Evolutionary conservation across 2,113 vertebrate genomes (phyloP).

Genomic region (Rhea pennata): DNA sequence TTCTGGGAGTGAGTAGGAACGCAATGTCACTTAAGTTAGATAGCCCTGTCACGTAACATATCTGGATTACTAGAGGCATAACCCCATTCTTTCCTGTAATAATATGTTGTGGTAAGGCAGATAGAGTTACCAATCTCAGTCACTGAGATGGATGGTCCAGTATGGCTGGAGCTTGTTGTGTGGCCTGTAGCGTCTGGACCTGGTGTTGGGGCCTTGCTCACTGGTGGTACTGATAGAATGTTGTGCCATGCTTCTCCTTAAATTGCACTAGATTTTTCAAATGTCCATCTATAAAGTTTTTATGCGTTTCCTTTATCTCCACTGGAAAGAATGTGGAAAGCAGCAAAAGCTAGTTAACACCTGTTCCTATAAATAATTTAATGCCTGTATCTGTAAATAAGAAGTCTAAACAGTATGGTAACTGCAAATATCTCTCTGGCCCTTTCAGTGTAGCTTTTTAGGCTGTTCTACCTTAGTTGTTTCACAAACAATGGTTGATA

Average conservation of each 20-base stretch:
- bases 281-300: neutral
- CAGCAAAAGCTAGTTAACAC: neutral
- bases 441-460: neutral
- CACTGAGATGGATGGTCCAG: neutral
- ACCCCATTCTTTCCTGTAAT: neutral
- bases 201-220: neutral
- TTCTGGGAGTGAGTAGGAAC: neutral
- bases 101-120: neutral
- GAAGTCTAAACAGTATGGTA: neutral
- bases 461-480: neutral
- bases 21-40: neutral
- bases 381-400: neutral
- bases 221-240: neutral
- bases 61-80: neutral
- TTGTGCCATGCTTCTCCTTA: neutral
- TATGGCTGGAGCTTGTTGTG: neutral
- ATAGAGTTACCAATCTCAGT: neutral
- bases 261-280: neutral
- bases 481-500: neutral
- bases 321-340: neutral
- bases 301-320: neutral
- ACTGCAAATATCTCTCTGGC: no score
- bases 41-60: neutral
- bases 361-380: neutral
- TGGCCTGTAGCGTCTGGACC: rapidly evolving